Evolutionary conservation across 2,113 vertebrate species (phyloP).

Genomic region (Electrona antarctica): DNA sequence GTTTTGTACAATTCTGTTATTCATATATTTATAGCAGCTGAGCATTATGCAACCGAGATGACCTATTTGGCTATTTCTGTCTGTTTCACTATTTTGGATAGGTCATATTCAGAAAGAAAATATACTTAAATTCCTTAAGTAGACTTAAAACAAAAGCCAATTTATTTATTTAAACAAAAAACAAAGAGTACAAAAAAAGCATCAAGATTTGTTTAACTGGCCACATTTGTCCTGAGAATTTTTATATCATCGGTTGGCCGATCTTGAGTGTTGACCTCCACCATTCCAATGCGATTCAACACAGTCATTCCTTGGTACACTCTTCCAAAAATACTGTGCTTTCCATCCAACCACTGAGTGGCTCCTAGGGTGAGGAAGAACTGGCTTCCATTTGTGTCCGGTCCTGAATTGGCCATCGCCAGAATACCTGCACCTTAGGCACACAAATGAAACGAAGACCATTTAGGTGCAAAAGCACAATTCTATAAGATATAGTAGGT

Average conservation of each 20-base stretch:
- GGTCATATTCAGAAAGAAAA: no score
- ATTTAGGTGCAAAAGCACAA: not conserved
- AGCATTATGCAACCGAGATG: no score
- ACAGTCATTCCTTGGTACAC: constrained; percentile 90
- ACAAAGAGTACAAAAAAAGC: constrained; percentile 20
- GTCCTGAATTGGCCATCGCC: constrained; percentile 95
- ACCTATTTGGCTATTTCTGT: no score
- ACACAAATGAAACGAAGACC: not conserved
- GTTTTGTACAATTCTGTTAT: no score
- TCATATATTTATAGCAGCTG: no score
- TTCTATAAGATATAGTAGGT: not conserved
- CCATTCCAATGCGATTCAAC: constrained; percentile 91
- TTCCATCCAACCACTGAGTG: constrained; percentile 93
- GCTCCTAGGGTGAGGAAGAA: constrained; percentile 92
- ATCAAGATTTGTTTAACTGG: constrained; percentile 32
- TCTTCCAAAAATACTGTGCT: constrained; percentile 94
- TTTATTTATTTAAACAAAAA: constrained; percentile 8
- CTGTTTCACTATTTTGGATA: no score
- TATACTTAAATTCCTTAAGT: no score
- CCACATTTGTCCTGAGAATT: constrained; percentile 83
- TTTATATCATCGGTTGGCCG: constrained; percentile 90
- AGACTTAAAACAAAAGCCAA: not conserved
- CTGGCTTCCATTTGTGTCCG: constrained; percentile 95
- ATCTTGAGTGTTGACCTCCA: constrained; percentile 94
- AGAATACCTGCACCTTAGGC: constrained; percentile 90